A percentile compares a stretch with the other conserved stretches of the same genome.
Conservation (phyloP, 2,888 invertebrate species). For the Incurvaria masculella region DNA sequence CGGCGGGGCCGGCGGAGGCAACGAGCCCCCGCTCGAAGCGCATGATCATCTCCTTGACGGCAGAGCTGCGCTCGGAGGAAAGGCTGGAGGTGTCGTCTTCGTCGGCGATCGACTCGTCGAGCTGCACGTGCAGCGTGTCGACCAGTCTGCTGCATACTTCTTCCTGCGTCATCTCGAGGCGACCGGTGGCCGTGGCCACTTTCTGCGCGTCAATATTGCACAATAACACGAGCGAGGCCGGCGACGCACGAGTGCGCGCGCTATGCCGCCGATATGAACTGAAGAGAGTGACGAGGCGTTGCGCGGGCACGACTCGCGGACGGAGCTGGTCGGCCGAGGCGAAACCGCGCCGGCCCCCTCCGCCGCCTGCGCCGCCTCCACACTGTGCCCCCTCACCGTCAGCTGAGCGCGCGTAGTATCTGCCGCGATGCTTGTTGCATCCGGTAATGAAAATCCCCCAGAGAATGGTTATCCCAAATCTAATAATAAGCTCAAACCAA, state of each 20-base stretch:
- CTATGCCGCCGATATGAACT: conserved; percentile 19
- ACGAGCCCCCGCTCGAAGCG: conserved; percentile 39
- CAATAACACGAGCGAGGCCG: conserved; percentile 28
- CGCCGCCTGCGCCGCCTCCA: no score
- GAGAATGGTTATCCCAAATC: no score
- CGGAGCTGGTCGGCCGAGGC: background rate
- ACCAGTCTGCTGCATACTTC: conserved; percentile 32
- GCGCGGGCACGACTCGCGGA: conserved; percentile 30
- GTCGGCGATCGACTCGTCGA: conserved; percentile 27
- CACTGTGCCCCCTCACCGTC: no score
- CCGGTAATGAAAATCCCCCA: no score
- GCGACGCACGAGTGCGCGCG: conserved; percentile 13
- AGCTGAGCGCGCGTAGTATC: background rate
- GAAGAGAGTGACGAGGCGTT: conserved; percentile 6
- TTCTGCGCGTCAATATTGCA: conserved; percentile 23
- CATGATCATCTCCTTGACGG: conserved; percentile 44
- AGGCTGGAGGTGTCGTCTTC: conserved; percentile 23
- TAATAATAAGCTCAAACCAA: no score
- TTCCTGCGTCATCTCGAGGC: conserved; percentile 42
- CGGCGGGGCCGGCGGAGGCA: conserved; percentile 32
- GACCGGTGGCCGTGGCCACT: conserved; percentile 14
- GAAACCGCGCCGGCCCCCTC: conserved; percentile 20
- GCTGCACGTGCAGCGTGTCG: conserved; percentile 32
- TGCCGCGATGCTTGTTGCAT: background rate
- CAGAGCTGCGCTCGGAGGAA: conserved; percentile 30